Percentiles rank a stretch among this genome's conserved stretches.
These are phyloP conservation scores for Zeuzera pyrina DNA, from an alignment of 2,888 invertebrate genomes.

Conservation along the genomic window DNA sequence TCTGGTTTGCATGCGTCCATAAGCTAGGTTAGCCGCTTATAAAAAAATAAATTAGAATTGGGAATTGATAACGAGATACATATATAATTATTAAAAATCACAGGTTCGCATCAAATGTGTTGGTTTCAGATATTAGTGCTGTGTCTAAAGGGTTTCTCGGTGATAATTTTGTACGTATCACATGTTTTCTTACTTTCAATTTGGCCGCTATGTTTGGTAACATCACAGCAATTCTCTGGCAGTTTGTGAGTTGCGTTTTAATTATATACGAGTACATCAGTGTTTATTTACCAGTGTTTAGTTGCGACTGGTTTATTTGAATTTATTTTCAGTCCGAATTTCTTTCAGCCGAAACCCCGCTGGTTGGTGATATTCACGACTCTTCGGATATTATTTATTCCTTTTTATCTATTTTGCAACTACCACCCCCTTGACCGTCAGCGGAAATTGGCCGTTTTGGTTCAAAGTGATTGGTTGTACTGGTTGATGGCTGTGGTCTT, in stretches of 20 bases:
- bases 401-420: slow-evolving; percentile 93
- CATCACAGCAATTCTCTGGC: slow-evolving; percentile 82
- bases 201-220: slow-evolving; percentile 94
- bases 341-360: slow-evolving; percentile 85
- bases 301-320: no score
- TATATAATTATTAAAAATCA: no score
- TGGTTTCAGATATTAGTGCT: slow-evolving; percentile 74
- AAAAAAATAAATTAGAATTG: no score
- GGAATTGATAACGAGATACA: no score
- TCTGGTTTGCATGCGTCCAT: no score
- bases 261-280: no score
- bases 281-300: no score
- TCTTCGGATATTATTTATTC: slow-evolving; percentile 86
- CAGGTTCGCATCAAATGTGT: no score
- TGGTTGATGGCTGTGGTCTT: slow-evolving; percentile 81
- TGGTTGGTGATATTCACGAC: slow-evolving; percentile 76
- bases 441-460: slow-evolving; percentile 81
- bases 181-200: slow-evolving; percentile 96
- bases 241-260: slow-evolving; percentile 86
- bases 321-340: no score
- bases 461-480: slow-evolving; percentile 86
- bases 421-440: slow-evolving; percentile 75
- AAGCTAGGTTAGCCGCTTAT: no score
- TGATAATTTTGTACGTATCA: slow-evolving; percentile 78
- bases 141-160: slow-evolving; percentile 64